Evolutionary conservation across 1,140 invertebrate genomes (phyloP).

Genomic region (Pararge aegeria): DNA sequence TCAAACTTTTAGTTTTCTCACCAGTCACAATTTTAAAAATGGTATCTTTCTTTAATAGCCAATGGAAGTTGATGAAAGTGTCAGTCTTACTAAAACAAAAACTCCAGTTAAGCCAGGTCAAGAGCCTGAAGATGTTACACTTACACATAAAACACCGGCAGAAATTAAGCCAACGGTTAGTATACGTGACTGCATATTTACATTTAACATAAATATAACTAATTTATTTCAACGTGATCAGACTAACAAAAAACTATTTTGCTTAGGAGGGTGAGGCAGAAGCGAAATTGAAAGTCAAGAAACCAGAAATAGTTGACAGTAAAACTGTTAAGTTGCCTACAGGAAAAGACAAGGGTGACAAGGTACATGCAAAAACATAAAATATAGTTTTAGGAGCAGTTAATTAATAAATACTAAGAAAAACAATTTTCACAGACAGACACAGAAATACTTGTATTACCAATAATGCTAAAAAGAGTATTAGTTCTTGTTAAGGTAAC

Average conservation of each 20-base stretch:
- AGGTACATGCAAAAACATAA: slow-evolving; percentile 43
- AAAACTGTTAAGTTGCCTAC: slow-evolving; percentile 68
- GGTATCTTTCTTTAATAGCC: slow-evolving; percentile 40
- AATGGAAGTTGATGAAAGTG: slow-evolving; percentile 71
- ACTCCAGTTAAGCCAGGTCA: slow-evolving; percentile 55
- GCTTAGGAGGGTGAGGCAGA: slow-evolving; percentile 66
- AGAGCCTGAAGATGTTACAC: slow-evolving; percentile 67
- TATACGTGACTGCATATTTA: slow-evolving; percentile 38
- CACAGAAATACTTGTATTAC: slow-evolving; percentile 34
- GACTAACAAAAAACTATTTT: slow-evolving; percentile 25
- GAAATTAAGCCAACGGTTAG: slow-evolving; percentile 71
- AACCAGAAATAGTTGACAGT: slow-evolving; percentile 72
- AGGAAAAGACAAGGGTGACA: slow-evolving; percentile 53
- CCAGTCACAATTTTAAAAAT: not conserved
- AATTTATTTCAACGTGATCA: slow-evolving; percentile 17
- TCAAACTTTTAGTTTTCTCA: not conserved
- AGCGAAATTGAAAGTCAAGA: slow-evolving; percentile 69
- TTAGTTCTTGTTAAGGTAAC: slow-evolving; percentile 62
- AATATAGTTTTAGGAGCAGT: not conserved
- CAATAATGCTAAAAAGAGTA: slow-evolving; percentile 52
- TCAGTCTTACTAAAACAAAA: slow-evolving; percentile 63
- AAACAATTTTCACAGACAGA: slow-evolving; percentile 52
- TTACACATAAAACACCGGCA: slow-evolving; percentile 73
- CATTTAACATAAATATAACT: slow-evolving; percentile 4
- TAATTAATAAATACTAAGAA: slow-evolving; percentile 3